A percentile compares a stretch with the other conserved stretches of the same genome.
phyloP scores from a whole-genome alignment of 2,888 invertebrate species.

The Cephonodes hylas region DNA sequence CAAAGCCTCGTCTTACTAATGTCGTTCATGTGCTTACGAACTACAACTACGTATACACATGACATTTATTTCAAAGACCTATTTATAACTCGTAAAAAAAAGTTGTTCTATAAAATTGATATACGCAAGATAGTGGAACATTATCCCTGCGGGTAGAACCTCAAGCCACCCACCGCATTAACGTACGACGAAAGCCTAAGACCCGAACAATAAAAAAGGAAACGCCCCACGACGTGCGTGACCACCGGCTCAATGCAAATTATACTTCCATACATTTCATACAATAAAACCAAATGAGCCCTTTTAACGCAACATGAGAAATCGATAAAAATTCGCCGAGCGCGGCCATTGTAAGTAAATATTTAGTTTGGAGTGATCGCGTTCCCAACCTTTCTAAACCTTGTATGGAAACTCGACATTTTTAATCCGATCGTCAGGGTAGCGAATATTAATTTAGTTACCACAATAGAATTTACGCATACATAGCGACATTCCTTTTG shows the following conservation, averaged over 20 bases:
- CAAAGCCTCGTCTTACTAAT: too few relatives aligned
- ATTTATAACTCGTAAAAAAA: neutral
- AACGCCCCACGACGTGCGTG: slow-evolving; percentile 67
- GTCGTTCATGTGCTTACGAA: neutral
- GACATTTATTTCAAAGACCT: neutral
- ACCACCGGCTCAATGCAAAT: slow-evolving; percentile 77
- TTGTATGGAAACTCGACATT: neutral
- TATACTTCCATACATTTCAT: slow-evolving; percentile 76
- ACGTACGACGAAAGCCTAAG: slow-evolving; percentile 59
- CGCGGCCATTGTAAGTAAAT: slow-evolving; percentile 13
- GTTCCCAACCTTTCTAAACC: neutral
- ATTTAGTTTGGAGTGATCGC: slow-evolving; percentile 2
- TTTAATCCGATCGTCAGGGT: neutral
- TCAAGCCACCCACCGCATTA: slow-evolving; percentile 50
- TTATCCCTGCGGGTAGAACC: slow-evolving; percentile 35
- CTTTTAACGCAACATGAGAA: slow-evolving; percentile 77
- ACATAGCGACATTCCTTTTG: neutral
- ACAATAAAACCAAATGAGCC: slow-evolving; percentile 79
- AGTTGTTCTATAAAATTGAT: slow-evolving; percentile 3
- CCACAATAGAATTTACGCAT: too few relatives aligned
- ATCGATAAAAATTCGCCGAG: slow-evolving; percentile 68
- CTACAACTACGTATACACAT: neutral
- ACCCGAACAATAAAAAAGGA: slow-evolving; percentile 69
- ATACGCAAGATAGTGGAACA: slow-evolving; percentile 1
- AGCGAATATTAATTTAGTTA: neutral